A percentile compares a stretch with the other conserved stretches of the same genome.
These are phyloP conservation scores for Alethe castanea DNA, from an alignment of 2,113 vertebrate species.

Conservation along the genomic window DNA sequence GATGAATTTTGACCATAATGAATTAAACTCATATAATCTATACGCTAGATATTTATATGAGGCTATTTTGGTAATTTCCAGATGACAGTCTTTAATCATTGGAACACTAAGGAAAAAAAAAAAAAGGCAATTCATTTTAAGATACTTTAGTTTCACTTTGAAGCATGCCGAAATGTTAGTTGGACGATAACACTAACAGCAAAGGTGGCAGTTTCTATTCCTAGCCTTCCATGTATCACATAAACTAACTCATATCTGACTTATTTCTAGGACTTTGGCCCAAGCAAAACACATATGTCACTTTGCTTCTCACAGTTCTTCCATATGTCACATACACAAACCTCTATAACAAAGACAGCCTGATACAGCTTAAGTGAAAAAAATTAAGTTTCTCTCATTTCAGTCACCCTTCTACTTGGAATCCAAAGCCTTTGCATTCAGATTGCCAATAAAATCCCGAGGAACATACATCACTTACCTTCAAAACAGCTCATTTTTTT, in stretches of 20 bases:
- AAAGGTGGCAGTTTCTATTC: conserved; percentile 7
- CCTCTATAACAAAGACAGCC: not conserved
- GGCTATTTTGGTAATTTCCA: not conserved
- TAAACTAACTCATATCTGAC: not conserved
- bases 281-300: not conserved
- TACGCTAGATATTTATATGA: not conserved
- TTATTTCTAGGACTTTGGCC: not conserved
- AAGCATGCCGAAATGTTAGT: not conserved
- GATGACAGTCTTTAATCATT: not conserved
- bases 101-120: not conserved
- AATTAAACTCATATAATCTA: not conserved
- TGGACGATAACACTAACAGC: not conserved
- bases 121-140: not conserved
- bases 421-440: not conserved
- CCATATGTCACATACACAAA: not conserved
- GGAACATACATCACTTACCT: not conserved
- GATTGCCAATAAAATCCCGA: not conserved
- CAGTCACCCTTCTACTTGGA: not conserved
- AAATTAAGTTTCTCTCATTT: not conserved
- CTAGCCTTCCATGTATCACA: not conserved
- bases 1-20: not conserved
- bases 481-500: not conserved
- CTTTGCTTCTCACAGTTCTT: not conserved
- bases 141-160: not conserved
- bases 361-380: not conserved